These are phyloP conservation scores for Serripes groenlandicus DNA, from an alignment of 2,888 invertebrate species.

Conservation along the genomic window DNA sequence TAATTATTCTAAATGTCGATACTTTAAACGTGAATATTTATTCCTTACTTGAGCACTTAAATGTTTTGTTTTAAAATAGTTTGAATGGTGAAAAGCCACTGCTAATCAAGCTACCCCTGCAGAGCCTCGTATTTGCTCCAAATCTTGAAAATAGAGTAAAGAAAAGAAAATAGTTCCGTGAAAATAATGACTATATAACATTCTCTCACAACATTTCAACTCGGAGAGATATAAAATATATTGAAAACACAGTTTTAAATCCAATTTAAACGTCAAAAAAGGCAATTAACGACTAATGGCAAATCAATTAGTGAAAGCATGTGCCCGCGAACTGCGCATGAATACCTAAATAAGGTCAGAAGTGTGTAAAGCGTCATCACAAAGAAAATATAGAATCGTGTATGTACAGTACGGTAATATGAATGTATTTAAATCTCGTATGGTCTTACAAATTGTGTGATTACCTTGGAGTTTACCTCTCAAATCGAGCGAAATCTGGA, in stretches of 20 bases:
- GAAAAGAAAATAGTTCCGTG: background rate
- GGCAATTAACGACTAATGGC: background rate
- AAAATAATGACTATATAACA: too few relatives aligned
- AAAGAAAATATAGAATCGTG: constrained; percentile 52
- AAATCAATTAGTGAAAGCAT: constrained; percentile 15
- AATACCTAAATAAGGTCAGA: constrained; percentile 61
- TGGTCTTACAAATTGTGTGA: constrained; percentile 11
- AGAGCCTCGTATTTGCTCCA: background rate
- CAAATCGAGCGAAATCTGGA: constrained; percentile 20
- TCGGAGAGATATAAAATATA: too few relatives aligned
- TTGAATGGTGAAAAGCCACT: too few relatives aligned
- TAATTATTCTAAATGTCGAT: too few relatives aligned
- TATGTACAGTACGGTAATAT: constrained; percentile 24
- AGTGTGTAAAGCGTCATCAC: constrained; percentile 62
- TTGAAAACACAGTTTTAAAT: too few relatives aligned
- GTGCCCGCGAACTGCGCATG: constrained; percentile 44
- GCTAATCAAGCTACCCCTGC: background rate
- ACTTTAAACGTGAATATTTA: too few relatives aligned
- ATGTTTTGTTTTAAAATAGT: too few relatives aligned
- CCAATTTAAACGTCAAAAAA: too few relatives aligned
- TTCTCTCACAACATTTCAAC: too few relatives aligned
- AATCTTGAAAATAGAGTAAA: constrained; percentile 15
- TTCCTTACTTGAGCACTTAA: too few relatives aligned
- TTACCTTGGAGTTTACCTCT: constrained; percentile 24
- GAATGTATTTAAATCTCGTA: constrained; percentile 23